A percentile compares a stretch with the other conserved stretches of the same genome.
phyloP scores from a whole-genome alignment of 2,113 vertebrate species.

The Bombycilla garrulus region DNA sequence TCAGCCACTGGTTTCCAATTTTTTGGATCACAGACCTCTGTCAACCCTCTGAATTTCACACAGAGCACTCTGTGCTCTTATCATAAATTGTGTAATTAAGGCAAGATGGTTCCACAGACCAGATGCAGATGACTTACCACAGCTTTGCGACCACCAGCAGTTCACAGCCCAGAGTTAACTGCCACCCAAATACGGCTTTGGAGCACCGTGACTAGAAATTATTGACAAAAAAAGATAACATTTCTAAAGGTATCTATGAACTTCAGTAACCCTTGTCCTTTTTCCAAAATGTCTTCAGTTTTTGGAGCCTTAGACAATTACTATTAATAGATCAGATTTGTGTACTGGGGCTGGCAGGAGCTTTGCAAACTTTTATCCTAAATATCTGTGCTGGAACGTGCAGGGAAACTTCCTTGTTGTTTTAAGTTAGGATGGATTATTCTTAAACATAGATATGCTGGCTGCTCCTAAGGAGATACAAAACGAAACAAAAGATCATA shows the following conservation, averaged over 20 bases:
- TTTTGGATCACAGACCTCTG: slow-evolving; percentile 66
- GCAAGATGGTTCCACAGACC: slow-evolving; percentile 54
- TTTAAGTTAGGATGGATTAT: background rate
- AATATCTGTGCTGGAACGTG: background rate
- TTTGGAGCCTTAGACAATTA: background rate
- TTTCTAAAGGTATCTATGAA: background rate
- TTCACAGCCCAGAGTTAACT: background rate
- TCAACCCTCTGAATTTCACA: slow-evolving; percentile 57
- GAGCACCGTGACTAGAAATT: background rate
- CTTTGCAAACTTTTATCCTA: background rate
- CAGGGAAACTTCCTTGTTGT: background rate
- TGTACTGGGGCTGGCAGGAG: background rate
- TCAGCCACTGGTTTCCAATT: slow-evolving; percentile 57
- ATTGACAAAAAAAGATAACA: background rate
- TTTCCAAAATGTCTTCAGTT: background rate
- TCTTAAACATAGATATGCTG: background rate
- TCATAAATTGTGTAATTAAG: slow-evolving; percentile 62
- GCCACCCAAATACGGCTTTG: background rate
- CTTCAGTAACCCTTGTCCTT: background rate
- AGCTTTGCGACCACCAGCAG: slow-evolving; percentile 48
- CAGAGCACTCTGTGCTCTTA: slow-evolving; percentile 49
- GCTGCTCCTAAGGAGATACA: background rate
- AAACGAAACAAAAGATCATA: background rate
- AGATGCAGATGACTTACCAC: slow-evolving; percentile 41
- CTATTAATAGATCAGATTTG: background rate